Conservation (phyloP, 2,888 invertebrate species). For the Neoaliturus tenellus region DNA sequence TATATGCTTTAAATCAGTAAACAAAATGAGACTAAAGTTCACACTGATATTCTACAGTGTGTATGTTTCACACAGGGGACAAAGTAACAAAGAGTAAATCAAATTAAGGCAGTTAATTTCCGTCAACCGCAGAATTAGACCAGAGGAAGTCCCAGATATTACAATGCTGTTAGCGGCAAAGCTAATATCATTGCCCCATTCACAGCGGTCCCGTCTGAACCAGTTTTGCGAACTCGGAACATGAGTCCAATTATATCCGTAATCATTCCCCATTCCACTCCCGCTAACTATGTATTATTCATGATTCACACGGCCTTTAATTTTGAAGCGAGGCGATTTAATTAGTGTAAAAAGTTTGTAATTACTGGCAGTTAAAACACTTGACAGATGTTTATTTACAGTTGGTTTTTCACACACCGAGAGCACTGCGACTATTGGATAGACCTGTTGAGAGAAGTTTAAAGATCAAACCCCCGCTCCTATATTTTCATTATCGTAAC, state of each 20-base stretch:
- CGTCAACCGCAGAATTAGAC: not conserved
- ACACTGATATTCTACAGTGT: too few species aligned
- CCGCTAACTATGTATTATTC: not conserved
- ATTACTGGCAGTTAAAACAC: not conserved
- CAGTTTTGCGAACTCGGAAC: conserved; percentile 3
- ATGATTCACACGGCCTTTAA: conserved; percentile 22
- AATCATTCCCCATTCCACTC: not conserved
- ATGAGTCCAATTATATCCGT: not conserved
- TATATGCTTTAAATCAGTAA: too few species aligned
- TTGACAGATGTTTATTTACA: not conserved
- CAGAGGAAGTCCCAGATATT: conserved; percentile 1
- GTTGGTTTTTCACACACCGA: not conserved
- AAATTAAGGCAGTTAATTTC: not conserved
- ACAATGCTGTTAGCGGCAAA: not conserved
- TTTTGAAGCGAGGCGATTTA: not conserved
- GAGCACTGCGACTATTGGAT: too few species aligned
- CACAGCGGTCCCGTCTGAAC: not conserved
- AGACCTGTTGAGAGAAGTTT: too few species aligned
- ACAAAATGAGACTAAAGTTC: too few species aligned
- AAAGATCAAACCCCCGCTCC: too few species aligned
- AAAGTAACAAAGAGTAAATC: too few species aligned
- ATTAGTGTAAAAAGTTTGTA: not conserved
- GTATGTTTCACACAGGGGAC: too few species aligned
- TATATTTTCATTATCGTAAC: too few species aligned
- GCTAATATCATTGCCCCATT: not conserved